Evolutionary conservation across 2,888 invertebrate genomes (phyloP).

Genomic region (Macaria notata): DNA sequence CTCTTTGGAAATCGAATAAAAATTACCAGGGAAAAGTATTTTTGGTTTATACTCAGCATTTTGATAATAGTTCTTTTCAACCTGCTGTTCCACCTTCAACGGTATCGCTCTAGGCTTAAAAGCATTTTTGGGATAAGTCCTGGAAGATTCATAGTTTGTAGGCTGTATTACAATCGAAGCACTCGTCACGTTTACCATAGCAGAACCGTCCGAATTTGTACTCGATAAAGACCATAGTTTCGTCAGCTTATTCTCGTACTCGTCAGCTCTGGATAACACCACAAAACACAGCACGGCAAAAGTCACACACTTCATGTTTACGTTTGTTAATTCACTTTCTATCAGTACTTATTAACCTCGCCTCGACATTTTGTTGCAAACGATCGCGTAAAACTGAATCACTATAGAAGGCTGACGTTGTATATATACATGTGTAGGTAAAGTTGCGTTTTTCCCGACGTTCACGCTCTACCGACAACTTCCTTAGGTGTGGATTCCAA

Average conservation of each 20-base stretch:
- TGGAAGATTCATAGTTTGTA: conserved; percentile 46
- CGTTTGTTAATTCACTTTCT: conserved; percentile 58
- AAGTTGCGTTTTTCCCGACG: conserved; percentile 74
- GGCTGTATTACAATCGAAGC: conserved; percentile 64
- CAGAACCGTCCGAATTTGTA: conserved; percentile 55
- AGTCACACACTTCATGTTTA: conserved; percentile 55
- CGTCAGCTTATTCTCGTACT: conserved; percentile 61
- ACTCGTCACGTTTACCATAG: conserved; percentile 65
- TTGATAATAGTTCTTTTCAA: conserved; percentile 61
- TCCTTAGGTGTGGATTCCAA: conserved; percentile 61
- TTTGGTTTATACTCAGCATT: conserved; percentile 57
- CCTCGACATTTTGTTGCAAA: conserved; percentile 71
- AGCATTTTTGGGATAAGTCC: conserved; percentile 48
- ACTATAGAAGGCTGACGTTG: conserved; percentile 64
- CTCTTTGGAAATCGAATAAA: conserved; percentile 74
- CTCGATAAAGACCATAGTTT: conserved; percentile 63
- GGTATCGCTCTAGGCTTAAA: conserved; percentile 69
- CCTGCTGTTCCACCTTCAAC: conserved; percentile 48
- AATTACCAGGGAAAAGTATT: conserved; percentile 76
- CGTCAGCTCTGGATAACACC: conserved; percentile 47
- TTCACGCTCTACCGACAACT: conserved; percentile 70
- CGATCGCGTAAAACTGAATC: conserved; percentile 79
- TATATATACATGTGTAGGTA: conserved; percentile 78
- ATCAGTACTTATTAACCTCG: conserved; percentile 45
- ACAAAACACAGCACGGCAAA: conserved; percentile 58